Evolutionary conservation across 2,797 vertebrate species (phyloP), one percentile per base, ranked within the genome.

Genomic region (Aeoliscus strigatus): DNA sequence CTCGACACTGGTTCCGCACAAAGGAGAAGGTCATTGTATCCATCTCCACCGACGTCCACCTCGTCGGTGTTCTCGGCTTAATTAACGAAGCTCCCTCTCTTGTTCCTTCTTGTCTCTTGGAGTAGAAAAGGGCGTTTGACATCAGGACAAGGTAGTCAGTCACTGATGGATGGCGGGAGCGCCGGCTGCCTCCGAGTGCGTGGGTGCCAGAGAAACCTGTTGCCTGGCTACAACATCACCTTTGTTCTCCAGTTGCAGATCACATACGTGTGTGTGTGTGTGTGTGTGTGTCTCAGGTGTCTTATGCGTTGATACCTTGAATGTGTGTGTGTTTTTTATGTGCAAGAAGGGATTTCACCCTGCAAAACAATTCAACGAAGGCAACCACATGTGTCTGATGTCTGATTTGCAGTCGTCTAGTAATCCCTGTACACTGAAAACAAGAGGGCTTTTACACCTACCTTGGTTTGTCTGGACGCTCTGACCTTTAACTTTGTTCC

Each of bases 171-270:
- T 73, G 27, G 54, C 52, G 58, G 75, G 67, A 80, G 70, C 67
- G 55, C 65, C 64, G 63, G 69, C 77, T 81, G 56, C 66, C 53
- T 82, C 61, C 28, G 45, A 63, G 66, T 82, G 79, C 60, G 79
- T 85, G 84, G 75, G 78, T 79, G 81, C 80, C 66, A 79, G 60
- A 84, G 66, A 82, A 83, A 84, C 80, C 79, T 81, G 85, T 85
- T 87, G 83, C 85, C 85, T 80, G 83, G 85, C 80, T 87, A 87
- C 83, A 70, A 74, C 80, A 67, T 65, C 78, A 77, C 83, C 83
- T 84, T 84, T 80, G 79, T 83, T 74, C 80, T 79, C 65, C 23
- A 36, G 80, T 82, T 82, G 73, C 65, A 51, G 63, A 60, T 67
- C 50, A 4, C 50, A 29, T 56, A 36, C 46, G 36, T 39, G 25